Percentiles rank a stretch among this genome's conserved stretches.
Evolutionary conservation across 2,797 vertebrate genomes (phyloP).

Genomic region (Girardinus metallicus): DNA sequence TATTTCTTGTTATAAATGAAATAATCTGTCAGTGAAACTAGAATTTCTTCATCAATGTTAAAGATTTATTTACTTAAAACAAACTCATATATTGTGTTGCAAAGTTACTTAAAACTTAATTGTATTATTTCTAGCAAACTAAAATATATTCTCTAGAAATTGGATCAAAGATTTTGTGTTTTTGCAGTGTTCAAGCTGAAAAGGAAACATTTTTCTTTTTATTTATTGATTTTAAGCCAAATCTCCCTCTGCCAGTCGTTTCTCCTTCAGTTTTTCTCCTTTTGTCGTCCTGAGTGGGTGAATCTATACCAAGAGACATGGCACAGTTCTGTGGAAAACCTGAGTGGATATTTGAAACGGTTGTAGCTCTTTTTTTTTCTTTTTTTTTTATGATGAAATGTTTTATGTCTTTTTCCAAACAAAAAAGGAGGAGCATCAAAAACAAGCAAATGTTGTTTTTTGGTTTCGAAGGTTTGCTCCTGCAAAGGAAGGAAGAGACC

Average conservation of each 20-base stretch:
- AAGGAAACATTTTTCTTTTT: constrained; percentile 23
- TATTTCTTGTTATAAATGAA: too few relatives aligned
- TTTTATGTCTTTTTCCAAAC: constrained; percentile 13
- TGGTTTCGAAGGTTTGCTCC: constrained; percentile 35
- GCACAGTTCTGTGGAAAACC: constrained; percentile 22
- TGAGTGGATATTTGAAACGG: constrained; percentile 34
- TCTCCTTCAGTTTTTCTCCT: constrained; percentile 22
- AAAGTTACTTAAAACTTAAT: too few relatives aligned
- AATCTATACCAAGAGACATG: constrained; percentile 46
- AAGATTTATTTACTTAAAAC: too few relatives aligned
- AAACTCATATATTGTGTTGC: too few relatives aligned
- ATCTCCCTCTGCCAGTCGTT: constrained; percentile 44
- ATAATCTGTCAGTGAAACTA: too few relatives aligned
- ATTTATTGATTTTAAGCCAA: constrained; percentile 53
- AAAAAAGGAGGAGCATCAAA: constrained; percentile 27
- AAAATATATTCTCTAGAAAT: background rate
- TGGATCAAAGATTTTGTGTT: too few relatives aligned
- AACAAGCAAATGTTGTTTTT: constrained; percentile 38
- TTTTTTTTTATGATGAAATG: constrained; percentile 1
- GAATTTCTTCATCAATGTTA: too few relatives aligned
- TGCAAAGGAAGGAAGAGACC: constrained; percentile 57
- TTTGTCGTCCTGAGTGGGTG: constrained; percentile 38
- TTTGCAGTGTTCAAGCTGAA: constrained; percentile 15
- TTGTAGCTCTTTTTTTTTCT: constrained; percentile 37
- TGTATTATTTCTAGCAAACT: too few relatives aligned